Base-by-base conservation (phyloP, 2,888 invertebrate species). In the Ypsolopha sequella region DNA sequence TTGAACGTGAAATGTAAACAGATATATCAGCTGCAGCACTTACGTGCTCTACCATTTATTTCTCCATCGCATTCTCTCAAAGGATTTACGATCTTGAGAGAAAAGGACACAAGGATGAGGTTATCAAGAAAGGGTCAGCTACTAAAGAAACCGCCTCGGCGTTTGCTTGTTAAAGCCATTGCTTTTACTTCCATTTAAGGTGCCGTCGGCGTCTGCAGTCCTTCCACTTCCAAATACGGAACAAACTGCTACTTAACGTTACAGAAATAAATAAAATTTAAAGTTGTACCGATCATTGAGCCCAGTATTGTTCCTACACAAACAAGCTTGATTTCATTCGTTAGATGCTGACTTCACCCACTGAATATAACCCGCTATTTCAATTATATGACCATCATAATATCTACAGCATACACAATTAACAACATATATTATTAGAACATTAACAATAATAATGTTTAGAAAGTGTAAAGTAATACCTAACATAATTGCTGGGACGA, bases 131-230 rank as follows among this genome's bases (percentile, higher is more conserved):
- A 56, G 62, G 56, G 60, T 52, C 61, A 59, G 61, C 61, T 64
- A 63, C 66, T 59, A 62, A 56, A 57, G 51, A 13, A 39, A 41
- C 48, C 48, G 48, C 48, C 57, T 59, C 61, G 63, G 63, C 63
- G 59, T 60, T 56, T 53, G 66, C 67, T 80, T 74, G 74, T 77
- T 80, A 76, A 66, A 70, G 65, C 61, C 61, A 62, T 66, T 63
- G 63, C 58, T 60, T 55, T 55, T 54, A 45, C 55, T 62, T 64
- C 79, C 77, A 68, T 79, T 71, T 80, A 66, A 68, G 73, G 73
- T 56, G 54, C 52, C 57, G 66, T 61, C 66, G 70, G 70, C 64
- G 65, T n/a, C 66, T 66, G 61, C 61, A 54, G 65, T 57, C 63
- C 63, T 59, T 65, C 58, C 51, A 52, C 50, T 49, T 51, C 75